A percentile compares a stretch with the other conserved stretches of the same genome.
phyloP scores from a whole-genome alignment of 30 jellyfish, hydroid and myxozoan species.

The Pelagia noctiluca region DNA sequence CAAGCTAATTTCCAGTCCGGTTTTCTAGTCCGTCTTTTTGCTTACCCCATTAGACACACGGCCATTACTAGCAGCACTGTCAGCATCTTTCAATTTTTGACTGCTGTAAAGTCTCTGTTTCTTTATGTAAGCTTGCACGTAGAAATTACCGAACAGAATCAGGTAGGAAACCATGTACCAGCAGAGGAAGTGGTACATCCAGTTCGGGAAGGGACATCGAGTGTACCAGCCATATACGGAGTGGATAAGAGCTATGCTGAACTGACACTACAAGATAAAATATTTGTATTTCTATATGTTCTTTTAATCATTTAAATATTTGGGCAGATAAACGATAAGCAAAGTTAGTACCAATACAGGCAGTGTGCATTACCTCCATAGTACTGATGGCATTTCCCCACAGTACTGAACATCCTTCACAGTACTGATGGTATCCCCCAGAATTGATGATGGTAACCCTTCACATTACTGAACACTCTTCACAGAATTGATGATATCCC shows the following conservation, averaged over 20 bases:
- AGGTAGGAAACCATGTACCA: constrained; percentile 84
- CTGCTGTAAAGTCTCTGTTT: constrained; percentile 50
- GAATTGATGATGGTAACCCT: no score
- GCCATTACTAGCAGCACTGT: constrained; percentile 21
- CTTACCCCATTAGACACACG: constrained; percentile 34
- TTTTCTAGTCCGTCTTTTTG: constrained; percentile 45
- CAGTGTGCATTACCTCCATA: no score
- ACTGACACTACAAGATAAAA: constrained; percentile 77
- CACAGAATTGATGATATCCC: no score
- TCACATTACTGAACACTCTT: no score
- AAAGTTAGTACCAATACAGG: neutral
- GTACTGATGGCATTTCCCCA: no score
- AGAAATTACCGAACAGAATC: constrained; percentile 91
- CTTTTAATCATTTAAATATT: neutral
- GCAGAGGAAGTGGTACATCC: constrained; percentile 85
- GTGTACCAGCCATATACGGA: constrained; percentile 74
- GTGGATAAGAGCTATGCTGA: constrained; percentile 76
- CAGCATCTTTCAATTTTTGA: neutral
- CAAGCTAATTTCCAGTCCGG: no score
- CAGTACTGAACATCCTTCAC: no score
- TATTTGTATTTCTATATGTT: neutral
- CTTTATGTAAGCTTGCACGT: constrained; percentile 85
- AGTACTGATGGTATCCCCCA: no score
- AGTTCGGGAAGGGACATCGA: constrained; percentile 83
- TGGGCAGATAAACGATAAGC: neutral